phyloP scores from a whole-genome alignment of 2,797 vertebrate genomes.

The Avahi laniger region DNA sequence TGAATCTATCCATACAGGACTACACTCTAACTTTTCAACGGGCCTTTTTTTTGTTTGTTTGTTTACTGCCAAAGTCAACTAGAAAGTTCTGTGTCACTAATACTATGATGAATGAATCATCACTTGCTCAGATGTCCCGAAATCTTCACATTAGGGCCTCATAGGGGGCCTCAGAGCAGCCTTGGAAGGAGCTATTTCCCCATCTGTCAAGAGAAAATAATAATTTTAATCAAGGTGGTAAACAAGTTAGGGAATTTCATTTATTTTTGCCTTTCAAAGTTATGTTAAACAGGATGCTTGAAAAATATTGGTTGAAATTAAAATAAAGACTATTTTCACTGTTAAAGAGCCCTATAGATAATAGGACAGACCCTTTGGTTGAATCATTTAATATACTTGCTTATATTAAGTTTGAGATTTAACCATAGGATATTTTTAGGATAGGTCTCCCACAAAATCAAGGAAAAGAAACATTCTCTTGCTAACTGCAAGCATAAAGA shows the following conservation, averaged over 20 bases:
- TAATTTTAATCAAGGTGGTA: not conserved
- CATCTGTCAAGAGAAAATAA: not conserved
- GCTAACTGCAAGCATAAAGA: not conserved
- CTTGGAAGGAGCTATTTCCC: not conserved
- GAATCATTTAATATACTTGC: not conserved
- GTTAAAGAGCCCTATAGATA: not conserved
- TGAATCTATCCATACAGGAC: not conserved
- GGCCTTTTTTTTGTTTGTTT: not conserved
- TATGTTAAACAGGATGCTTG: not conserved
- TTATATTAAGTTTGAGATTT: not conserved
- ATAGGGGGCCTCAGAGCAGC: not conserved
- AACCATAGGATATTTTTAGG: not conserved
- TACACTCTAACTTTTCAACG: not conserved
- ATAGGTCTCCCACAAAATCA: not conserved
- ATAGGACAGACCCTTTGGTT: not conserved
- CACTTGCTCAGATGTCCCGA: not conserved
- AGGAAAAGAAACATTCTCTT: not conserved
- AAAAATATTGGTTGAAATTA: slow-evolving; percentile 23
- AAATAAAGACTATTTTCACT: not conserved
- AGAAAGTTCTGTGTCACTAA: not conserved
- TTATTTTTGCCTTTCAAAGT: not conserved
- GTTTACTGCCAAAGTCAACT: not conserved
- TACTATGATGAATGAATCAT: not conserved
- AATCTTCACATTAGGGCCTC: not conserved
- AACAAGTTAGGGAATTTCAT: not conserved